Evolutionary conservation across 1,140 invertebrate genomes (phyloP).

Genomic region (Zaprionus capensis): DNA sequence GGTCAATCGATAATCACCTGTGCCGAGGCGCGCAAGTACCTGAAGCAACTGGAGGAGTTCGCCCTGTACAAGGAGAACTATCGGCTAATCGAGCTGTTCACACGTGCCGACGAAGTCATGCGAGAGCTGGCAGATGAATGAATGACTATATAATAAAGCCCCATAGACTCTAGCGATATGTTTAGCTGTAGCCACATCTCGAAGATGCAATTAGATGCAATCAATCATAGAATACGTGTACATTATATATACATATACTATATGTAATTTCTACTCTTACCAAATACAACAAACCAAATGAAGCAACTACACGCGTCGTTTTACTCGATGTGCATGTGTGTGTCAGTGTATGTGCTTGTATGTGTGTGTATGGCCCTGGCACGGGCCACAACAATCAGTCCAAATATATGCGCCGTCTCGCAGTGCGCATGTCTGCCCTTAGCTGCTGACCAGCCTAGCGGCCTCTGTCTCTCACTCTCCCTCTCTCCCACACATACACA

Average conservation of each 20-base stretch:
- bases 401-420: slow-evolving; percentile 24
- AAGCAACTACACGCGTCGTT: slow-evolving; percentile 24
- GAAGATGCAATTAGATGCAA: slow-evolving; percentile 66
- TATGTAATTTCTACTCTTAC: slow-evolving; percentile 57
- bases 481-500: slow-evolving; percentile 13
- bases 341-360: background rate
- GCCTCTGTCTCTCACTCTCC: background rate
- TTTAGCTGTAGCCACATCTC: slow-evolving; percentile 52
- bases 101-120: slow-evolving; percentile 76
- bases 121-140: slow-evolving; percentile 67
- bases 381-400: slow-evolving; percentile 20
- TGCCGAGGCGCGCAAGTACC: slow-evolving; percentile 75
- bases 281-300: slow-evolving; percentile 67
- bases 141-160: background rate
- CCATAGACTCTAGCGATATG: slow-evolving; percentile 19
- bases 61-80: slow-evolving; percentile 74
- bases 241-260: slow-evolving; percentile 22
- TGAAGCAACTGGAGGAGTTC: slow-evolving; percentile 78
- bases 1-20: slow-evolving; percentile 58
- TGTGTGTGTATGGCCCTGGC: slow-evolving; percentile 7
- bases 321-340: background rate
- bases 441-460: slow-evolving; percentile 35
- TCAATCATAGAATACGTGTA: slow-evolving; percentile 68
- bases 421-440: slow-evolving; percentile 61
- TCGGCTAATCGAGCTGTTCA: slow-evolving; percentile 74